Evolutionary conservation across 1,140 invertebrate genomes (phyloP), one percentile per base, ranked within the genome.

Genomic region (Eulimnadia texana): DNA sequence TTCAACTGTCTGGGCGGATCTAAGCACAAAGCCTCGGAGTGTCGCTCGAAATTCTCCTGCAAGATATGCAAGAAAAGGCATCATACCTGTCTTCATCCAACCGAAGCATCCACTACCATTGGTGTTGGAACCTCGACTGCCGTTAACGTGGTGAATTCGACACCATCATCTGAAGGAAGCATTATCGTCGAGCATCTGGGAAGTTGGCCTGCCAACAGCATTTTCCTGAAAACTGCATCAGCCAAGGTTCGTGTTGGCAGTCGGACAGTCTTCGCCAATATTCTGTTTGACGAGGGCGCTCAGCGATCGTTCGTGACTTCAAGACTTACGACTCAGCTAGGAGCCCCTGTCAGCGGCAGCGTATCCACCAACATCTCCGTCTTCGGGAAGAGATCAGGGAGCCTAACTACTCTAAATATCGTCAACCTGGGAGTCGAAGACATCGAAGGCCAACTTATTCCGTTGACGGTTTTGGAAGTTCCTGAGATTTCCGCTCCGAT

Each of bases 271-370:
- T 28, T 23, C 2, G 59, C 50, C 11, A 60, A 60, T 11, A 3
- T 25, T 19, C 22, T 60, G 59, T 60, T 60, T n/a, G 59, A 60
- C 28, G 59, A 60, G 27, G 59, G 59, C 27, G 59, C 59, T 16
- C 59, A 60, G 23, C 10, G 59, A 2, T 57, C 19, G 19, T 57
- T 57, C 55, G 55, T 25, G 6, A 57, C 55, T n/a, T n/a, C 25
- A 10, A n/a, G 24, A 0, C 29, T 57, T 10, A 19, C 19, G 11
- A 10, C 25, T 11, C 25, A 25, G 55, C 3, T 57, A 28, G 27
- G n/a, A 6, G 55, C 55, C 25, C 55, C 55, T 57, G 55, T 57
- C 27, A 29, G 29, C 27, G 24, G 29, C 55, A 24, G 25, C 19
- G 29, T 57, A 20, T 22, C 55, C 19, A 57, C 6, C 24, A 57